Evolutionary conservation across 2,113 vertebrate species (phyloP).

Genomic region (Meles meles): DNA sequence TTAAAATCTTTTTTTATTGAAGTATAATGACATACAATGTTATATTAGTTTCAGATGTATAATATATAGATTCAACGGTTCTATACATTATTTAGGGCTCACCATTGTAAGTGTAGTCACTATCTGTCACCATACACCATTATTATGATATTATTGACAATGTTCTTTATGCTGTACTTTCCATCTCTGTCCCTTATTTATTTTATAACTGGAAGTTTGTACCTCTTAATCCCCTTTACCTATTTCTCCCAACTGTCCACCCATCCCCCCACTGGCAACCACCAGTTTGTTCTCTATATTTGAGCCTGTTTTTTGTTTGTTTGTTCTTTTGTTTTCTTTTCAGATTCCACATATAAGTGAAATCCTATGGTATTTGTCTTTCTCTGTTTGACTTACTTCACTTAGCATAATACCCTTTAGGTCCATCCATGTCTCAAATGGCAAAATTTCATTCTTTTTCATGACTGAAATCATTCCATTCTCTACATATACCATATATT

Average conservation of each 20-base stretch:
- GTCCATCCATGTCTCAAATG: not conserved
- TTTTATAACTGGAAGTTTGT: not conserved
- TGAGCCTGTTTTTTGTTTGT: not conserved
- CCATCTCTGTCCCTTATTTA: not conserved
- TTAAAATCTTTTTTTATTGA: not conserved
- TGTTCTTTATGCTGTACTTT: not conserved
- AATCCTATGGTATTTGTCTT: not conserved
- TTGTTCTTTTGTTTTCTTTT: not conserved
- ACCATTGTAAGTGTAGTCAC: not conserved
- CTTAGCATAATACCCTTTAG: not conserved
- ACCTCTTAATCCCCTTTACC: not conserved
- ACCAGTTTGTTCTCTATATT: not conserved
- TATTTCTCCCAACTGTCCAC: not conserved
- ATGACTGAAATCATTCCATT: not conserved
- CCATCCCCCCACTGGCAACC: not conserved
- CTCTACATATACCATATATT: not conserved
- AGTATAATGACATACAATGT: not conserved
- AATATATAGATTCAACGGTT: not conserved
- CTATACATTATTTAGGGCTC: not conserved
- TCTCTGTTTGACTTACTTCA: not conserved
- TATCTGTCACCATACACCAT: not conserved
- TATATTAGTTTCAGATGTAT: not conserved
- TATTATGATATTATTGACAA: not conserved
- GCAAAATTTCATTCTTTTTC: not conserved
- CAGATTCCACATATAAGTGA: not conserved